A percentile compares a stretch with the other conserved stretches of the same genome.
Evolutionary conservation across 2,888 invertebrate species (phyloP).

Genomic region (Myopa tessellatipennis): DNA sequence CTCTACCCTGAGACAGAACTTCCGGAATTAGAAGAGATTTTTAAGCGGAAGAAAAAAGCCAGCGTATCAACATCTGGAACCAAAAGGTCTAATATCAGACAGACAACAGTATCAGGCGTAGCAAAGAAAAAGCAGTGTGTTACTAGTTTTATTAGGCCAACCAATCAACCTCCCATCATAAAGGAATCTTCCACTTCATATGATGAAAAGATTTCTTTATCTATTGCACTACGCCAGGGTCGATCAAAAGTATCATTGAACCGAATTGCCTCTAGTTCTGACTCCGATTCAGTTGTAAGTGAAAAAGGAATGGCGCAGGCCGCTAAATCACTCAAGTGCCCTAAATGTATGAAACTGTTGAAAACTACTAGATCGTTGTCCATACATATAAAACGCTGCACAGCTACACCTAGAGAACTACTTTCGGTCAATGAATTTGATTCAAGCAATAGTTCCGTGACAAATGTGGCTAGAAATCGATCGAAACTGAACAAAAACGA

Average conservation of each 20-base stretch:
- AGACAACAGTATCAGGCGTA: not conserved
- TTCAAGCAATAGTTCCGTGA: not conserved
- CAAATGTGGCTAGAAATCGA: slow-evolving; percentile 4
- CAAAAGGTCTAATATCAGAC: slow-evolving; percentile 15
- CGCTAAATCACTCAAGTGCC: slow-evolving; percentile 38
- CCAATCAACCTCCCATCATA: slow-evolving; percentile 7
- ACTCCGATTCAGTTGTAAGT: slow-evolving; percentile 37
- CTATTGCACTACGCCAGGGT: slow-evolving; percentile 35
- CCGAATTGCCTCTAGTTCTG: slow-evolving; percentile 34
- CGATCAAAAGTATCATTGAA: slow-evolving; percentile 31
- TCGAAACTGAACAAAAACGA: slow-evolving; percentile 5
- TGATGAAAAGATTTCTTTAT: slow-evolving; percentile 39
- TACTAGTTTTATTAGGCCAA: not conserved
- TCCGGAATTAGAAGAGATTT: slow-evolving; percentile 42
- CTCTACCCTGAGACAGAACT: slow-evolving; percentile 43
- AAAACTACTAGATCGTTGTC: slow-evolving; percentile 41
- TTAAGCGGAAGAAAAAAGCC: slow-evolving; percentile 41
- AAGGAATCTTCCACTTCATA: slow-evolving; percentile 37
- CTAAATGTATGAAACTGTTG: slow-evolving; percentile 38
- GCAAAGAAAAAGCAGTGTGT: slow-evolving; percentile 24
- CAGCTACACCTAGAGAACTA: slow-evolving; percentile 2
- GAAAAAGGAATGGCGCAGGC: slow-evolving; percentile 13
- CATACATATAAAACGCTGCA: slow-evolving; percentile 38
- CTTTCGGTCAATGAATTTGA: not conserved
- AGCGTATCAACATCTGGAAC: not conserved